Conservation (phyloP, 2,888 invertebrate genomes). For the Ferdinandea cuprea region DNA sequence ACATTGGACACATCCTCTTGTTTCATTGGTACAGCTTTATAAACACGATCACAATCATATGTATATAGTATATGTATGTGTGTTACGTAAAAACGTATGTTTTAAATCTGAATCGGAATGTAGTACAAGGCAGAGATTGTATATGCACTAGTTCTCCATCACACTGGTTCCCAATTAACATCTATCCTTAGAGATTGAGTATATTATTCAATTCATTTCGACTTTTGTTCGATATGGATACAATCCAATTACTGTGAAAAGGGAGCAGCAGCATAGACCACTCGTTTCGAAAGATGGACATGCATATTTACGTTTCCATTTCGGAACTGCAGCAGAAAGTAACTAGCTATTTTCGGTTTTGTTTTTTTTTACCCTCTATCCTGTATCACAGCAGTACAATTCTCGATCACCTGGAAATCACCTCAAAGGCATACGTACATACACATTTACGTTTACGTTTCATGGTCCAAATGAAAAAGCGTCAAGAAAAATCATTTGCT, state of each 20-base stretch:
- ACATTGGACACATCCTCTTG: conserved; percentile 56
- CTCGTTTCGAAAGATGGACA: conserved; percentile 17
- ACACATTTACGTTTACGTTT: too few relatives aligned
- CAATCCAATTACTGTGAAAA: conserved; percentile 59
- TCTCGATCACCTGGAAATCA: too few relatives aligned
- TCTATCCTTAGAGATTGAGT: conserved; percentile 62
- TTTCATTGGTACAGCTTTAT: conserved; percentile 14
- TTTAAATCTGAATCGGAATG: conserved; percentile 48
- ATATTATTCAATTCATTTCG: conserved; percentile 70
- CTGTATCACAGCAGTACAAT: neutral
- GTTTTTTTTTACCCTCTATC: conserved; percentile 3
- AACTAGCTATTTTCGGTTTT: neutral
- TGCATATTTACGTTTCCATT: conserved; percentile 58
- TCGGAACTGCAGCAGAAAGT: conserved; percentile 15
- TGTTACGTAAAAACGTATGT: conserved; percentile 12
- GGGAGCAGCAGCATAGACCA: conserved; percentile 19
- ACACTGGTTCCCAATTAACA: conserved; percentile 61
- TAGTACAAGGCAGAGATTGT: conserved; percentile 34
- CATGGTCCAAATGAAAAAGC: neutral
- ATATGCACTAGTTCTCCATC: conserved; percentile 27
- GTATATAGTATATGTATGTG: neutral
- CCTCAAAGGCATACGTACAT: too few relatives aligned
- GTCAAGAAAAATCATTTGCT: neutral
- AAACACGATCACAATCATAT: neutral
- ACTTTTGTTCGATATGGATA: conserved; percentile 64